These are phyloP conservation scores for Lutraria lutraria DNA, from an alignment of 2,888 invertebrate species.

Conservation along the genomic window DNA sequence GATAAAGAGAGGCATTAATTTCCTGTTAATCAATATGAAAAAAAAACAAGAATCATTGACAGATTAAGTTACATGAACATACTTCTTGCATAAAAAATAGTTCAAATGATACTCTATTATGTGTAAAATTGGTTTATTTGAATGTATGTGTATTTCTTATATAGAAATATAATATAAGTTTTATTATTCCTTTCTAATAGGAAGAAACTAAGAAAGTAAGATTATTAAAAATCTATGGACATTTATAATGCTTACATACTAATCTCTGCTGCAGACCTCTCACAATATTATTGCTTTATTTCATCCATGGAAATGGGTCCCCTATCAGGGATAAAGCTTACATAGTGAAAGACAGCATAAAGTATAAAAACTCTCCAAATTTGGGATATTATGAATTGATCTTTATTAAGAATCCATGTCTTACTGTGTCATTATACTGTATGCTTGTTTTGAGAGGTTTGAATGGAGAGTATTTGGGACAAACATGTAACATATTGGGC, in stretches of 20 bases:
- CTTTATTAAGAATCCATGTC: not conserved
- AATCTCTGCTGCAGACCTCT: not conserved
- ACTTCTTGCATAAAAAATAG: too few relatives aligned
- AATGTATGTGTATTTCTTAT: too few relatives aligned
- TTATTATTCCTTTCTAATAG: not conserved
- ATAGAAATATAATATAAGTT: too few relatives aligned
- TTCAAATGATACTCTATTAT: too few relatives aligned
- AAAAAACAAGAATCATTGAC: too few relatives aligned
- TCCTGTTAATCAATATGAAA: too few relatives aligned
- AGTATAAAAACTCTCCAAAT: not conserved
- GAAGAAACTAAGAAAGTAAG: conserved; percentile 2
- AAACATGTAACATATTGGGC: not conserved
- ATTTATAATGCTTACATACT: not conserved
- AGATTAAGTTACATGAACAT: too few relatives aligned
- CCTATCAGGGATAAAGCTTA: too few relatives aligned
- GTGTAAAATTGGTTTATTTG: too few relatives aligned
- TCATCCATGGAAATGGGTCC: too few relatives aligned
- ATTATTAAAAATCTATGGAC: not conserved
- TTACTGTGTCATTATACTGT: not conserved
- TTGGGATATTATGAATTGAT: not conserved
- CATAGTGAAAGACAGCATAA: not conserved
- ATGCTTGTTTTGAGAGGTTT: not conserved
- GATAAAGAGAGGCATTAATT: too few relatives aligned
- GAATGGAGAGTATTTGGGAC: not conserved
- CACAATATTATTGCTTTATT: not conserved